Percentiles rank a stretch among this genome's conserved stretches.
These are phyloP conservation scores for Aricia agestis DNA, from an alignment of 1,140 invertebrate species.

Conservation along the genomic window DNA sequence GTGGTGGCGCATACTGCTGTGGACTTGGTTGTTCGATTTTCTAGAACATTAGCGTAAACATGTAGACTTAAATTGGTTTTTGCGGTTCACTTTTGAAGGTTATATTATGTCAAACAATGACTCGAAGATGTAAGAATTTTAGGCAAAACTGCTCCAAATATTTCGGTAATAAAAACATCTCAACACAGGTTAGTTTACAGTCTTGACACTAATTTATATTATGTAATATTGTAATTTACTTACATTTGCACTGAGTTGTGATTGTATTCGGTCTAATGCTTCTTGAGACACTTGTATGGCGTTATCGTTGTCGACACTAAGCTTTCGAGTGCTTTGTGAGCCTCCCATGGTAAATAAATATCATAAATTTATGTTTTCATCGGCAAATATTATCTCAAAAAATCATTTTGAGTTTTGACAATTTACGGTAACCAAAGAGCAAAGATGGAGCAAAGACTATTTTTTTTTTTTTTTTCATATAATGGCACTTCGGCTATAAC, in stretches of 20 bases:
- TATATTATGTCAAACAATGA: background rate
- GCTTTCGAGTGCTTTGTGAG: slow-evolving; percentile 65
- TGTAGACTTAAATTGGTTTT: background rate
- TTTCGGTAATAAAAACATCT: slow-evolving; percentile 24
- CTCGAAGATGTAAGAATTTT: background rate
- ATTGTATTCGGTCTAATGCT: slow-evolving; percentile 65
- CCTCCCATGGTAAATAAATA: slow-evolving; percentile 67
- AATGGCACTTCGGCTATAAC: too few relatives aligned
- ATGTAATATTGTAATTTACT: slow-evolving; percentile 65
- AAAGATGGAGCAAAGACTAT: too few relatives aligned
- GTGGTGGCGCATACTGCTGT: slow-evolving; percentile 51
- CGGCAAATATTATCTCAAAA: slow-evolving; percentile 61
- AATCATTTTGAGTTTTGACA: slow-evolving; percentile 52
- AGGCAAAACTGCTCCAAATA: slow-evolving; percentile 9
- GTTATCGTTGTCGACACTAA: slow-evolving; percentile 68
- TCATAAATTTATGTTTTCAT: slow-evolving; percentile 51
- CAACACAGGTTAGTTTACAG: slow-evolving; percentile 44
- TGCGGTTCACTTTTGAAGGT: background rate
- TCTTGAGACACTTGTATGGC: slow-evolving; percentile 68
- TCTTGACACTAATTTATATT: slow-evolving; percentile 70
- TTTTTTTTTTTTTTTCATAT: too few relatives aligned
- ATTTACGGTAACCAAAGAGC: background rate
- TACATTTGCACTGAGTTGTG: slow-evolving; percentile 60
- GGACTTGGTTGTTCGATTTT: slow-evolving; percentile 45
- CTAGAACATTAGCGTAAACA: slow-evolving; percentile 35